Evolutionary conservation across 2,888 invertebrate genomes (phyloP), one percentile per base, ranked within the genome.

Genomic region (Dicycla oo): DNA sequence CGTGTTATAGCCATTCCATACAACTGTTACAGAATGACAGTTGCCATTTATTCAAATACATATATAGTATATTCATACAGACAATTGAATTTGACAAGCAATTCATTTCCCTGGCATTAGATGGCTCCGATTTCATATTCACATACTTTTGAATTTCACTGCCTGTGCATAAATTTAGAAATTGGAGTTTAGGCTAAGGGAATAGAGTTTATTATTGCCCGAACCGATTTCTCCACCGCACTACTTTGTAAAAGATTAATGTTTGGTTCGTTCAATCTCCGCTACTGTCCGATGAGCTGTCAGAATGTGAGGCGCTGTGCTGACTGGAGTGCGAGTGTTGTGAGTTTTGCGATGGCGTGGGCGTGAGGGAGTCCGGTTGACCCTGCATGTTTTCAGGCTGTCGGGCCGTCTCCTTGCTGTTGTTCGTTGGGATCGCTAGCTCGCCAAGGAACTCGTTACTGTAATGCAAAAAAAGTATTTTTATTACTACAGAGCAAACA

Each of bases 261-360:
- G 30, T 68, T 2, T n/a, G 49, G 18, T 38, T 5, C 2, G 26
- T 2, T 67, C 74, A 81, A 34, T 81, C 79, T 20, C 69, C 69
- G 53, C 85, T 80, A 62, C 83, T 87, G 15, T 86, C 86, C 0
- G 84, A 83, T 0, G 83, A 78, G 67, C 83, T 87, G 64, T 83
- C 83, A n/a, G 84, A 84, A 15, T 51, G 63, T 0, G n/a, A 40
- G 3, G 47, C 15, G 49, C 38, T 45, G 40, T 15, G 53, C 57
- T 61, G 56, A 15, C n/a, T 8, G 5, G 74, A n/a, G 38, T 43
- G 57, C 18, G 61, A 30, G 0, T 30, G 30, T 0, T 18, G 51
- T 6, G n/a, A 3, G n/a, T n/a, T n/a, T n/a, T n/a, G n/a, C n/a
- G n/a, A n/a, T n/a, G n/a, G n/a, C n/a, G n/a, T n/a, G 26, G 61